Base-by-base conservation (phyloP, 2,797 vertebrate species). In the Brachyalestes nurse region DNA sequence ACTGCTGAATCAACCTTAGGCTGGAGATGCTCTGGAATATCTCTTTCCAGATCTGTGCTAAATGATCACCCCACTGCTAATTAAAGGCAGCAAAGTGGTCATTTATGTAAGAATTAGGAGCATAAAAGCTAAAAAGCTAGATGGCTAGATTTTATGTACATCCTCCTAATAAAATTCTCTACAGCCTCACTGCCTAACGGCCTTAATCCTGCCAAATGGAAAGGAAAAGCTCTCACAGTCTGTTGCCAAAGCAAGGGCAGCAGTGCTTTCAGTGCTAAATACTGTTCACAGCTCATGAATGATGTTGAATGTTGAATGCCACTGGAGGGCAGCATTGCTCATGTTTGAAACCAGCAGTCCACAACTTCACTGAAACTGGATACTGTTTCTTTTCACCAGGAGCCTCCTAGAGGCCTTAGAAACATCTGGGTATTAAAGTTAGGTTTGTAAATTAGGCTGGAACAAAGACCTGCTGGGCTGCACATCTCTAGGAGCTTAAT, bases 241-340 rank as follows among this genome's bases (percentile, higher is more conserved):
- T 61, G 17, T 34, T 72, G 42, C 51, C 42, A 62, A 40, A 74
- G 67, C 64, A 42, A 64, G 62, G 51, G n/a, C 42, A 51, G 7
- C 13, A 58, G 16, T 49, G 51, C 47, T 64, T 2, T 66, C 67
- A 47, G 45, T 1, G 45, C 45, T 51, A 49, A 69, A 65, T 17
- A 73, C 16, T 60, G 16, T 58, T 51, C 38, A 70, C n/a, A 42
- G 17, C 25, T 38, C 19, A 16, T 12, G 19, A 49, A 14, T 21
- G 47, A 13, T 7, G 1, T 58, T 16, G 6, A 10, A 12, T 79
- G 72, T 45, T 17, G n/a, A n/a, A n/a, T n/a, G n/a, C n/a, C 84
- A 86, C 72, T 70, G 38, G 82, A 51, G 73, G 84, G 82, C 79
- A 81, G 75, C 76, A 77, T 66, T 67, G 62, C 75, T 78, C 25